phyloP scores from a whole-genome alignment of 2,797 vertebrate genomes.

The Ctenosaura bakeri region DNA sequence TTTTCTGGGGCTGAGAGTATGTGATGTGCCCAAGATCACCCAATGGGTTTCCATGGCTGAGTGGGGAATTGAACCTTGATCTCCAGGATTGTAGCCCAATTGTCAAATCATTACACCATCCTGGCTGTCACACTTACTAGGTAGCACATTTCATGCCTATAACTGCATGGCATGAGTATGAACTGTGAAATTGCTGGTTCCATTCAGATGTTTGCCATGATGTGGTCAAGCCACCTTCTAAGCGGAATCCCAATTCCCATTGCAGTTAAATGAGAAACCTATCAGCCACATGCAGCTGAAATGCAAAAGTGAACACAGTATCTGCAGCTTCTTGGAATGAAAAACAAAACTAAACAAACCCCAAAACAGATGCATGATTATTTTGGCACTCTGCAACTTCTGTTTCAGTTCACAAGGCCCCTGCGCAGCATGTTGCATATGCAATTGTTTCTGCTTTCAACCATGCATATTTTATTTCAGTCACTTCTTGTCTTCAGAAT shows the following conservation, averaged over 20 bases:
- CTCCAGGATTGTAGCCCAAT: too few species aligned
- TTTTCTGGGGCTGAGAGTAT: too few species aligned
- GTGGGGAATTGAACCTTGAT: too few species aligned
- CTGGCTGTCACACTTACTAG: not conserved
- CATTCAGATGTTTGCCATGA: not conserved
- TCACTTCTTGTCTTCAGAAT: constrained; percentile 18
- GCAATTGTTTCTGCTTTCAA: constrained; percentile 32
- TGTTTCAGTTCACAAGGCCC: constrained; percentile 25
- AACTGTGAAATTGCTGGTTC: not conserved
- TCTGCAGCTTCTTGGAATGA: not conserved
- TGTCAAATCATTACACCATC: too few species aligned
- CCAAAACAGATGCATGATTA: not conserved
- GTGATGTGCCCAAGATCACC: too few species aligned
- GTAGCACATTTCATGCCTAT: not conserved
- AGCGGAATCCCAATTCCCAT: not conserved
- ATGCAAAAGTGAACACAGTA: not conserved
- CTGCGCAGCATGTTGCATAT: constrained; percentile 17
- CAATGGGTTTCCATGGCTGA: too few species aligned
- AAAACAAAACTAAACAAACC: not conserved
- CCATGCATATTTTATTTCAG: constrained; percentile 41
- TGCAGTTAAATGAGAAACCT: not conserved
- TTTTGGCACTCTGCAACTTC: not conserved
- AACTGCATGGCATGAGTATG: not conserved
- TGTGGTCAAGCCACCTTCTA: not conserved
- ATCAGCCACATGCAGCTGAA: not conserved